These are phyloP conservation scores for Lottia gigantea DNA, from an alignment of 2,888 invertebrate species.

Conservation along the genomic window DNA sequence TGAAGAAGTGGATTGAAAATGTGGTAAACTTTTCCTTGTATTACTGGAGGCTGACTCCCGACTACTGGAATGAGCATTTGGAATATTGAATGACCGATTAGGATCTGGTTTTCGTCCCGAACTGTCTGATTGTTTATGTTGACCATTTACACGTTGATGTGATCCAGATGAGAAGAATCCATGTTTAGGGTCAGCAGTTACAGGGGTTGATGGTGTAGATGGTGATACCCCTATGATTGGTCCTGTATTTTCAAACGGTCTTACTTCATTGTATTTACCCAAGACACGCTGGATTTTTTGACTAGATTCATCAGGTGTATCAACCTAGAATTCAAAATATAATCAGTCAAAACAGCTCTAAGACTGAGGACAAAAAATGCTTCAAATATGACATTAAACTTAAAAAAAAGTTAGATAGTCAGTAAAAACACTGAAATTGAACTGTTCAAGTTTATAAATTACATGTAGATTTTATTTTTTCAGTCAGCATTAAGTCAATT, in stretches of 20 bases:
- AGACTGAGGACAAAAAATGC: too few relatives aligned
- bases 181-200: not conserved
- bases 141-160: not conserved
- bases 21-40: not conserved
- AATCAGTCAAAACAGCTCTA: too few relatives aligned
- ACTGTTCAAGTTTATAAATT: too few relatives aligned
- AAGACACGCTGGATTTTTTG: not conserved
- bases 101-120: not conserved
- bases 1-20: not conserved
- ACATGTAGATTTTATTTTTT: too few relatives aligned
- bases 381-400: too few relatives aligned
- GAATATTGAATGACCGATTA: constrained; percentile 2
- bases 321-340: not conserved
- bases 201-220: not conserved
- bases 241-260: not conserved
- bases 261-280: not conserved
- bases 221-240: not conserved
- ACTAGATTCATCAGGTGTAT: constrained; percentile 6
- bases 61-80: not conserved
- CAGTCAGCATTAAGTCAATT: too few relatives aligned
- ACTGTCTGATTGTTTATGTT: not conserved
- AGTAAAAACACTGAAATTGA: too few relatives aligned
- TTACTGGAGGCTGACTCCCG: not conserved
- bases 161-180: not conserved
- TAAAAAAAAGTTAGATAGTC: too few relatives aligned